Base-by-base conservation (phyloP, 2,888 invertebrate genomes). In the Lasius platythorax region DNA sequence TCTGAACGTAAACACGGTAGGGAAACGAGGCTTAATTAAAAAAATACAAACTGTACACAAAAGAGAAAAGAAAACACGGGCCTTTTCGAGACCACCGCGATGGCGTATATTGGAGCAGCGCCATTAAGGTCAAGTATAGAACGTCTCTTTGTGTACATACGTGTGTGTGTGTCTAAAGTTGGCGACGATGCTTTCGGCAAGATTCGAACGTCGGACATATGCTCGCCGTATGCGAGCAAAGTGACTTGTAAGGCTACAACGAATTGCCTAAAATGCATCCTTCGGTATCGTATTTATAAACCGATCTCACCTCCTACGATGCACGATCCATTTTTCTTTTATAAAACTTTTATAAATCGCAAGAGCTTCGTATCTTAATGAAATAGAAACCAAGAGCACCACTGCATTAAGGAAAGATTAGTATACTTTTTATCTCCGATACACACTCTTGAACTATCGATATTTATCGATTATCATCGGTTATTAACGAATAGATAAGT, bases 51-150 rank as follows among this genome's bases (percentile, higher is more conserved):
- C 30, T 58, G 28, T 28, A 68, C 4, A 4, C 8, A 11, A 46
- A 46, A 43, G 18, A 9, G 12, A 43, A 18, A 58, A 23, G n/a
- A 6, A 46, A 40, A 28, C 40, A 23, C 9, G 15, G 53, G 23
- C 23, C 6, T n/a, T 12, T 43, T 50, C 40, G 58, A 61, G 89
- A 89, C 89, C 90, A 87, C 88, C 90, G 81, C 85, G 12, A 83
- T 81, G 88, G 70, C 63, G 56, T 50, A 28, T 81, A 79, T 86
- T 83, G 85, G 78, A 82, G 68, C 40, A 37, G 40, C 74, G 86
- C 83, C 86, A 83, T 88, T 89, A 88, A 86, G 86, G 88, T 89
- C 90, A 86, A 89, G 88, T 89, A 87, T 88, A 87, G 89, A 70
- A 64, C 72, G 79, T 78, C 66, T 81, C 73, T 73, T 82, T 70